Base-by-base conservation (phyloP, 2,113 vertebrate species). In the Salvelinus namaycush region DNA sequence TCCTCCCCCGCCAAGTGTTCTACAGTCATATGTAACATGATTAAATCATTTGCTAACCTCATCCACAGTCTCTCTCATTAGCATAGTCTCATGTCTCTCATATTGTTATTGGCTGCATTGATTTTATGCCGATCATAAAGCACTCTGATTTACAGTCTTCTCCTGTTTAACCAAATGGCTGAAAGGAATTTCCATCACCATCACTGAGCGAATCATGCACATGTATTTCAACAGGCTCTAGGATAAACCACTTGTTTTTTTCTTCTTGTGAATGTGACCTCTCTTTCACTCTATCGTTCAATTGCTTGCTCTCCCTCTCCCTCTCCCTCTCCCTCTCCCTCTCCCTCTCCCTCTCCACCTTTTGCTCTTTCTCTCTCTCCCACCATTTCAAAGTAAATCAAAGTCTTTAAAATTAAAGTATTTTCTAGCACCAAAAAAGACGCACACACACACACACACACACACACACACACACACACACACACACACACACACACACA, bases 31-130 rank as follows among this genome's bases (percentile, higher is more conserved):
- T 75, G 31, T 69, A 69, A 68, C 31, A 72, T 12, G 64, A 49
- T 73, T 22, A 34, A 18, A 9, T 14, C 18, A 31, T 22, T 7
- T 24, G 49, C 27, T 20, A 65, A 26, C 24, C 31, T 9, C 68
- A 68, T 65, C 71, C 18, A 26, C 5, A 39, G 26, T 75, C 44
- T n/a, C 31, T 16, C 68, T 69, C 31, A 16, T 26, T 22, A 20
- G 31, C 24, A 64, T 48, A 39, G 14, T 18, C 59, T 16, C 49
- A 8, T 70, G 44, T 31, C 60, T 12, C 73, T n/a, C 18, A 20
- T 69, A n/a, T n/a, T 18, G 48, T 49, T 11, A 69, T 75, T 57
- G 54, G 68, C 75, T 57, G 11, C 54, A 66, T 8, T 72, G 44
- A 79, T 71, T 74, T 64, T 74, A 44, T 20, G 26, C 9, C 5